phyloP scores from a whole-genome alignment of 2,113 vertebrate species.

The Mus spicilegus region DNA sequence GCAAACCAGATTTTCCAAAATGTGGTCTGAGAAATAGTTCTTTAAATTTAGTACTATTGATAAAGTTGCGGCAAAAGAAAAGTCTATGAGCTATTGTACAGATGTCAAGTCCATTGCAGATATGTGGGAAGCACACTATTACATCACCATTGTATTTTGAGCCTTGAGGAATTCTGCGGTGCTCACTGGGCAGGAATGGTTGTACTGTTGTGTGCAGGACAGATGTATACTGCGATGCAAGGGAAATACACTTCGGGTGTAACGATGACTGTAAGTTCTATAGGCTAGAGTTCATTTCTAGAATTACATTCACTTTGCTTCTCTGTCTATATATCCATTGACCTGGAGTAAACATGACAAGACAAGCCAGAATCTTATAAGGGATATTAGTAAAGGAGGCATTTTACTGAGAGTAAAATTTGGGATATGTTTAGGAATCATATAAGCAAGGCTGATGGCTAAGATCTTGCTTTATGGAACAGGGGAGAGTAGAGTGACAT shows the following conservation, averaged over 20 bases:
- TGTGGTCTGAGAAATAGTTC: neutral
- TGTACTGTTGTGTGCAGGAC: neutral
- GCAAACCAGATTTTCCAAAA: conserved; percentile 14
- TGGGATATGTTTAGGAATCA: neutral
- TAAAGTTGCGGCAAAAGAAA: neutral
- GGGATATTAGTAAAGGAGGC: neutral
- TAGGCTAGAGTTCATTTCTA: neutral
- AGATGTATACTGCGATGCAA: neutral
- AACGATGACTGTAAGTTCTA: neutral
- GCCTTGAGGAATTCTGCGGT: too few relatives aligned
- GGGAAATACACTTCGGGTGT: rapidly evolving
- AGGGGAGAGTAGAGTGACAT: neutral
- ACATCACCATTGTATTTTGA: neutral
- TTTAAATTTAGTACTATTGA: neutral
- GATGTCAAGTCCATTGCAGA: neutral
- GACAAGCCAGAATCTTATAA: neutral
- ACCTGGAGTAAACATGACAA: neutral
- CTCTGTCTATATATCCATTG: neutral
- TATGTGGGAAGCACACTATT: neutral
- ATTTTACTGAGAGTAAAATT: neutral
- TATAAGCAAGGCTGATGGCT: neutral
- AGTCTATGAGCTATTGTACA: neutral
- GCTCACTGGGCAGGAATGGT: neutral
- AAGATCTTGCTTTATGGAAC: neutral
- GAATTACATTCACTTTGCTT: neutral